Percentiles rank a stretch among this genome's conserved stretches.
Conservation (phyloP, 2,888 invertebrate species). For the Phaonia tiefii region DNA sequence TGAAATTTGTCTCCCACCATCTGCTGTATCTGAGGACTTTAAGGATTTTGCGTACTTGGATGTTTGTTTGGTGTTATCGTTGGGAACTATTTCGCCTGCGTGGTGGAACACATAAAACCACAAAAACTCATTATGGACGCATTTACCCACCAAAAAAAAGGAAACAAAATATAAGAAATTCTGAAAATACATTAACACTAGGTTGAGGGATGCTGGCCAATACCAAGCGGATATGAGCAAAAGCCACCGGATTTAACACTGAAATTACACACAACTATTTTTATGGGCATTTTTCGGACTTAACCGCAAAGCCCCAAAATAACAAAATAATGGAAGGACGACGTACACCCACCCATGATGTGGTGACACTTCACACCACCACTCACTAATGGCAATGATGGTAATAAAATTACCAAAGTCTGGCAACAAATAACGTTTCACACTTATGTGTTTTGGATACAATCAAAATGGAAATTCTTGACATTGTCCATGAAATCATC, state of each 20-base stretch:
- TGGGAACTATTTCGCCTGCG: not conserved
- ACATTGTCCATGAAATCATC: constrained; percentile 3
- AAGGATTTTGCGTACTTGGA: constrained; percentile 24
- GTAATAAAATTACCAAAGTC: not conserved
- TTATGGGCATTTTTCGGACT: constrained; percentile 54
- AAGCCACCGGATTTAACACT: constrained; percentile 47
- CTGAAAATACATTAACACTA: not conserved
- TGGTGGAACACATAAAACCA: constrained; percentile 59
- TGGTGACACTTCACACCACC: not conserved
- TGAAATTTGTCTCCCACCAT: constrained; percentile 50
- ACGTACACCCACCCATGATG: not conserved
- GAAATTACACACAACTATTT: constrained; percentile 65
- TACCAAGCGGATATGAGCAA: constrained; percentile 20
- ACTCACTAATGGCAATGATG: not conserved
- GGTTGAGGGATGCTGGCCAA: not conserved
- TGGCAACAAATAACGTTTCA: too few species aligned
- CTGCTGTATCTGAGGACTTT: constrained; percentile 38
- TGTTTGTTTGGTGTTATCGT: not conserved
- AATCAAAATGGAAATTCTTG: not conserved
- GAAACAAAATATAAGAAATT: not conserved
- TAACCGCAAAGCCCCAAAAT: constrained; percentile 41
- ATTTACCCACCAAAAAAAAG: constrained; percentile 51
- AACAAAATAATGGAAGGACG: constrained; percentile 24
- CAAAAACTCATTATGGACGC: constrained; percentile 69
- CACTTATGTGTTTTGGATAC: too few species aligned